These are phyloP conservation scores for Pseudococcus jackbeardsleyi DNA, from an alignment of 2,888 invertebrate species.

Conservation along the genomic window DNA sequence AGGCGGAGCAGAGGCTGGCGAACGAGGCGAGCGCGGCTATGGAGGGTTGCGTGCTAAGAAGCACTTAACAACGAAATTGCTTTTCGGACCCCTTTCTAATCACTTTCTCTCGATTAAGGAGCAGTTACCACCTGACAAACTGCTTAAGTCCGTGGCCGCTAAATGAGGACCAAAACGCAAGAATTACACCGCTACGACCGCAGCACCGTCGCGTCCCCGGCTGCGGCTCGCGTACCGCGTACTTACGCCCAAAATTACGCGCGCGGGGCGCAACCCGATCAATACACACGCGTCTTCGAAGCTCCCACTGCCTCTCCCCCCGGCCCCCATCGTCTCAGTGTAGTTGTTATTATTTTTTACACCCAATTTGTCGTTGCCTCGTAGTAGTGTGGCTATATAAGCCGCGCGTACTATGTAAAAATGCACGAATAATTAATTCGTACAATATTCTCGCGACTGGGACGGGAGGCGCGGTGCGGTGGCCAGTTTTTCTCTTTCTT, in stretches of 20 bases:
- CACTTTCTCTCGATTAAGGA: conserved; percentile 56
- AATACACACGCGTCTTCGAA: conserved; percentile 31
- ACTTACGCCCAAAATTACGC: conserved; percentile 4
- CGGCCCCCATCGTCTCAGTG: background rate
- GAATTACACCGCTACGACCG: conserved; percentile 16
- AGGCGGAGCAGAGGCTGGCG: background rate
- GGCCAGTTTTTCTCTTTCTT: conserved; percentile 8
- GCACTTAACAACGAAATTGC: conserved; percentile 61
- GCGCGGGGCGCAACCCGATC: background rate
- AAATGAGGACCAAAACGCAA: conserved; percentile 50
- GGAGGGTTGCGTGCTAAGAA: conserved; percentile 54
- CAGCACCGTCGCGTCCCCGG: background rate
- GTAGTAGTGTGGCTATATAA: background rate
- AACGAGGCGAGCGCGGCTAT: background rate
- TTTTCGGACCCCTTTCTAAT: conserved; percentile 58
- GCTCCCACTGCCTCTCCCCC: background rate
- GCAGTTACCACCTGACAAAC: conserved; percentile 59
- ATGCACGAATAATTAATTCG: conserved; percentile 40
- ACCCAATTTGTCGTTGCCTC: conserved; percentile 45
- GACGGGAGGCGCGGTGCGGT: background rate
- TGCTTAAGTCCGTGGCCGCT: conserved; percentile 34
- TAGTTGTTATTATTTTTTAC: conserved; percentile 38
- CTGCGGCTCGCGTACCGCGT: background rate
- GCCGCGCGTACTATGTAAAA: background rate
- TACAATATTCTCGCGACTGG: background rate